Conservation (phyloP, 1,140 invertebrate genomes). For the Artemia franciscana region DNA sequence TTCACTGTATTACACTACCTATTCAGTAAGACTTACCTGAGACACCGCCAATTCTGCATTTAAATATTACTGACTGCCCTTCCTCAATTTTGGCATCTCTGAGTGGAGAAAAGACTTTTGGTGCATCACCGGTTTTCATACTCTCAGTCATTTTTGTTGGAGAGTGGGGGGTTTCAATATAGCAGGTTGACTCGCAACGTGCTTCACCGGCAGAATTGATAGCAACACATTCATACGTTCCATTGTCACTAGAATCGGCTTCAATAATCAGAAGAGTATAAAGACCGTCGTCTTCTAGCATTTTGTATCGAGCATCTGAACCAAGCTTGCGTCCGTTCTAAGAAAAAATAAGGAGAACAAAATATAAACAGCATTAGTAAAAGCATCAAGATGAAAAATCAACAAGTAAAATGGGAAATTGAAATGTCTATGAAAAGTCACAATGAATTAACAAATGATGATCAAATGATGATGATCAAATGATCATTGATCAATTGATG, state of each 20-base stretch:
- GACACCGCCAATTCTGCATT: slow-evolving; percentile 56
- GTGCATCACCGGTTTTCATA: slow-evolving; percentile 31
- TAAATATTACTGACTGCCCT: slow-evolving; percentile 63
- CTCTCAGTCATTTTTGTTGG: slow-evolving; percentile 3
- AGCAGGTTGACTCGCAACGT: slow-evolving; percentile 61
- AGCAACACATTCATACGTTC: slow-evolving; percentile 75
- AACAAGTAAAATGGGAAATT: neutral
- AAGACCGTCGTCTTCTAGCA: slow-evolving; percentile 39
- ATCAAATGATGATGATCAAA: too few species aligned
- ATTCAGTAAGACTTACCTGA: slow-evolving; percentile 22
- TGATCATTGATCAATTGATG: too few species aligned
- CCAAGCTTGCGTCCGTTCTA: slow-evolving; percentile 66
- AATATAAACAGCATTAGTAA: neutral
- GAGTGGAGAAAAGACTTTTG: slow-evolving; percentile 49
- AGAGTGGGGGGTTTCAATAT: slow-evolving; percentile 28
- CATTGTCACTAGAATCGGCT: slow-evolving; percentile 55
- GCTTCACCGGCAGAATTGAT: slow-evolving; percentile 71
- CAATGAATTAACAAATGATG: too few species aligned
- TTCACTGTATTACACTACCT: too few species aligned
- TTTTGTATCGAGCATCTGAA: slow-evolving; percentile 65
- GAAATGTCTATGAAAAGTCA: neutral
- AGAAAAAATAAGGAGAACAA: too few species aligned
- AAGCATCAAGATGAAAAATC: slow-evolving; percentile 1
- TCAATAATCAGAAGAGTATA: slow-evolving; percentile 67
- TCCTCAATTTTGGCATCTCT: slow-evolving; percentile 60